Evolutionary conservation across 2,888 invertebrate species (phyloP).

Genomic region (Ephialtes manifestator): DNA sequence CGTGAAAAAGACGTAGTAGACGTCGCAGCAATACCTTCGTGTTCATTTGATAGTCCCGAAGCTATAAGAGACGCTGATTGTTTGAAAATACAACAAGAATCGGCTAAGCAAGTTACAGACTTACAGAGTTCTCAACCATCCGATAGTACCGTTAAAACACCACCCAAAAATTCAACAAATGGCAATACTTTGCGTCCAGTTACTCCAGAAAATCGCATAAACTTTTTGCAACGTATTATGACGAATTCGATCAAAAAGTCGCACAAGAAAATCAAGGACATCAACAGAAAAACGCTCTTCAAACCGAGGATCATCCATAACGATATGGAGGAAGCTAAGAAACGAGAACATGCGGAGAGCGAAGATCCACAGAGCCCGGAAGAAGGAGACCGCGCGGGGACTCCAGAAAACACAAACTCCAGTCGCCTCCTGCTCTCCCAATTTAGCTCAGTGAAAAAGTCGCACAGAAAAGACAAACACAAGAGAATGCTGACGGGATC

Average conservation of each 20-base stretch:
- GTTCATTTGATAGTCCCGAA: constrained; percentile 4
- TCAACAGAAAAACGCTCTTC: constrained; percentile 76
- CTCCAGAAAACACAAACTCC: constrained; percentile 82
- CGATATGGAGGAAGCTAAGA: constrained; percentile 33
- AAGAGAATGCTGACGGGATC: constrained; percentile 71
- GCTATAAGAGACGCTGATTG: neutral
- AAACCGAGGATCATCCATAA: constrained; percentile 67
- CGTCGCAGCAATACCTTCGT: neutral
- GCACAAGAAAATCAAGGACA: constrained; percentile 80
- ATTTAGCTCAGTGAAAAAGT: constrained; percentile 81
- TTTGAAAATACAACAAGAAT: neutral
- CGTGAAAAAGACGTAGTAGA: neutral
- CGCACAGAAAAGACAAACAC: constrained; percentile 81
- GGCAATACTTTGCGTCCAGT: constrained; percentile 48
- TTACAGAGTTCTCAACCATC: neutral
- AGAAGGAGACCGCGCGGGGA: constrained; percentile 74
- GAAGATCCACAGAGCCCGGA: neutral
- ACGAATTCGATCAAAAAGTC: constrained; percentile 82
- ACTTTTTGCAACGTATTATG: constrained; percentile 75
- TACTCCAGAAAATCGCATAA: constrained; percentile 80
- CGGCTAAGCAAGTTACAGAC: neutral
- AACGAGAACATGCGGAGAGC: neutral
- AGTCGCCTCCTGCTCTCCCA: constrained; percentile 80
- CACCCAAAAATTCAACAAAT: constrained; percentile 28
- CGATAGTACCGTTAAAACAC: neutral